phyloP scores from a whole-genome alignment of 2,888 invertebrate genomes.

The Agrochola lota region DNA sequence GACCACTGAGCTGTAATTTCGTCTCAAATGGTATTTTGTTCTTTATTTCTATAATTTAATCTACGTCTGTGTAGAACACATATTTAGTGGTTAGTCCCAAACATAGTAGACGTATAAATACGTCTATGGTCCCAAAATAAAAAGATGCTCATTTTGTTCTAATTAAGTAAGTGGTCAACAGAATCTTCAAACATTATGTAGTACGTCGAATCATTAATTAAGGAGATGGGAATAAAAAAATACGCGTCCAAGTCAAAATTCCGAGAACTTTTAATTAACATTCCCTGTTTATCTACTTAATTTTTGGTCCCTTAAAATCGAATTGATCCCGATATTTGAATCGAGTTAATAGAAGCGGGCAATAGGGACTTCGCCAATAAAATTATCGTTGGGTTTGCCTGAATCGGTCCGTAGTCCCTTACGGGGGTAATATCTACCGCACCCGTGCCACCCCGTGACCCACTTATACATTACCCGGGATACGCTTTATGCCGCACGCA shows the following conservation, averaged over 20 bases:
- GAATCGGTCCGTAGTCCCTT: conserved; percentile 54
- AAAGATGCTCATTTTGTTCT: conserved; percentile 14
- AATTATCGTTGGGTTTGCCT: conserved; percentile 73
- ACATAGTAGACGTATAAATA: no score
- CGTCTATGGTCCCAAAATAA: background rate
- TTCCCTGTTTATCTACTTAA: conserved; percentile 51
- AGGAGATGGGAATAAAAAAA: background rate
- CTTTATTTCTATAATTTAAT: background rate
- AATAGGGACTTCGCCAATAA: conserved; percentile 69
- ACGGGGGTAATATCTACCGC: conserved; percentile 57
- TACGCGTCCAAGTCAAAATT: conserved; percentile 13
- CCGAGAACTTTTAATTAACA: conserved; percentile 55
- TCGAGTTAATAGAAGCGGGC: conserved; percentile 69
- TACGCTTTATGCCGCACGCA: conserved; percentile 67
- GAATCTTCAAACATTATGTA: background rate
- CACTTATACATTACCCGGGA: conserved; percentile 76
- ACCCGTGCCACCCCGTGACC: conserved; percentile 81
- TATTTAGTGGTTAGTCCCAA: background rate
- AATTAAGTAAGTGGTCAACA: conserved; percentile 23
- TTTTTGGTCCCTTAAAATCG: conserved; percentile 58
- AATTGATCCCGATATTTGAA: conserved; percentile 64
- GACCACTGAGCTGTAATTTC: background rate
- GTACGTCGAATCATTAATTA: conserved; percentile 31
- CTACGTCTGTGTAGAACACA: background rate
- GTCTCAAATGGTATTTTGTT: background rate